These are phyloP conservation scores for Drosophila mettleri DNA, from an alignment of 2,888 invertebrate genomes.

Conservation along the genomic window DNA sequence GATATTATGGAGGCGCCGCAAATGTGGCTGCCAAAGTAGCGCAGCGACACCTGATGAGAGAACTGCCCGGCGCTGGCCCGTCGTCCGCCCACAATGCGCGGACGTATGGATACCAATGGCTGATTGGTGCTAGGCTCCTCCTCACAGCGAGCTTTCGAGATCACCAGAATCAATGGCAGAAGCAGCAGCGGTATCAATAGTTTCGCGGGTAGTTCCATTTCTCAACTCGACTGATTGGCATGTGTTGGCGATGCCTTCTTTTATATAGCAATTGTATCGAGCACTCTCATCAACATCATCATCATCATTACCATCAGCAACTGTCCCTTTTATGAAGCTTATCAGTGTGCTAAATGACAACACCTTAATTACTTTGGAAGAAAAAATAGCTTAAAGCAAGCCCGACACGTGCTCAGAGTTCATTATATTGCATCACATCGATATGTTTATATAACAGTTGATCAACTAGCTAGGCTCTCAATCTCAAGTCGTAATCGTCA, in stretches of 20 bases:
- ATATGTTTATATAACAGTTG: background rate
- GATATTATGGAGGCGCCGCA: conserved; percentile 83
- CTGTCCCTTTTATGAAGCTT: conserved; percentile 23
- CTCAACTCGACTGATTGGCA: background rate
- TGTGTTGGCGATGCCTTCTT: conserved; percentile 25
- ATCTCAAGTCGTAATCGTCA: background rate
- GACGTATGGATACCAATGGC: background rate
- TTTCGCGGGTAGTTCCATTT: conserved; percentile 30
- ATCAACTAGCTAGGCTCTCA: background rate
- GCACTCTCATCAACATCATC: conserved; percentile 25
- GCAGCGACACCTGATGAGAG: conserved; percentile 83
- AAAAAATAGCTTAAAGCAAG: background rate
- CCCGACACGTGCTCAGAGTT: conserved; percentile 30
- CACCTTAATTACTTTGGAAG: conserved; percentile 38
- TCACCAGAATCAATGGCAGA: conserved; percentile 7
- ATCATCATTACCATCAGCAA: conserved; percentile 33
- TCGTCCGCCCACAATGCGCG: conserved; percentile 81
- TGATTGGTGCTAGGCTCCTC: background rate
- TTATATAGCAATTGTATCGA: conserved; percentile 32
- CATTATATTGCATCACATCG: conserved; percentile 11
- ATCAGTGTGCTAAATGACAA: conserved; percentile 43
- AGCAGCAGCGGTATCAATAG: conserved; percentile 31
- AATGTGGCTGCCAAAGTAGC: conserved; percentile 53
- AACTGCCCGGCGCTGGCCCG: conserved; percentile 82
- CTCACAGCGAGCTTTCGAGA: conserved; percentile 2